Evolutionary conservation across 92 coral and sea anemone species (phyloP).

Genomic region (Porites cylindrica): DNA sequence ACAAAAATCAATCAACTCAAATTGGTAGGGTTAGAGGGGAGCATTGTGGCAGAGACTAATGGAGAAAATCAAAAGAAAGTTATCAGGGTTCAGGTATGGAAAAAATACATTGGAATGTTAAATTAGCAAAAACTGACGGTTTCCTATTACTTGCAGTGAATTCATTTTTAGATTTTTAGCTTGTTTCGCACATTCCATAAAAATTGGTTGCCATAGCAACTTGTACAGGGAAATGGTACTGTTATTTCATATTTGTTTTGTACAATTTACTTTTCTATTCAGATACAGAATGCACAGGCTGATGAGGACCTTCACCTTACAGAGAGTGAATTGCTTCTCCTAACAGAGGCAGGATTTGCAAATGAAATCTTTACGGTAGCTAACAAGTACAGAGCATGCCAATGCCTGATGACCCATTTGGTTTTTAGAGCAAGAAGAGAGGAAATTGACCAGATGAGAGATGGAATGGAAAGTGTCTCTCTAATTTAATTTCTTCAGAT

Average conservation of each 20-base stretch:
- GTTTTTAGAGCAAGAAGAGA: slow-evolving; percentile 48
- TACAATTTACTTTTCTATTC: background rate
- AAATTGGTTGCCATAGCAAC: slow-evolving; percentile 1
- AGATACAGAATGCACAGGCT: slow-evolving; percentile 18
- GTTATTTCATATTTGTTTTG: background rate
- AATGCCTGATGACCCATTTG: slow-evolving; percentile 29
- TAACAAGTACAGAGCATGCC: slow-evolving; percentile 50
- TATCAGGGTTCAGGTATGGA: background rate
- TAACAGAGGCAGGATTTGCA: slow-evolving; percentile 43
- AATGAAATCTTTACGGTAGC: slow-evolving; percentile 25
- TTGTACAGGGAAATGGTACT: background rate
- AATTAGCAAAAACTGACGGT: slow-evolving; percentile 1
- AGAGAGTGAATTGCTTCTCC: slow-evolving; percentile 9
- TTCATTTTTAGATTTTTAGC: background rate
- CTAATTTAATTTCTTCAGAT: slow-evolving; percentile 17
- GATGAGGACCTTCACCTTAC: slow-evolving; percentile 10
- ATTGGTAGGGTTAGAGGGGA: background rate
- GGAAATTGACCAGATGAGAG: slow-evolving; percentile 42
- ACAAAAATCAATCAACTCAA: background rate
- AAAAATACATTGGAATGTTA: background rate
- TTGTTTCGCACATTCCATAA: background rate
- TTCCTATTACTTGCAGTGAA: background rate
- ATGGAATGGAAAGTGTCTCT: slow-evolving; percentile 28
- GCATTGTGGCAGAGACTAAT: background rate
- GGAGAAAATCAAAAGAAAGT: slow-evolving; percentile 1